Percentiles rank a stretch among this genome's conserved stretches.
Conservation (phyloP, 2,113 vertebrate species). For the Alces alces region DNA sequence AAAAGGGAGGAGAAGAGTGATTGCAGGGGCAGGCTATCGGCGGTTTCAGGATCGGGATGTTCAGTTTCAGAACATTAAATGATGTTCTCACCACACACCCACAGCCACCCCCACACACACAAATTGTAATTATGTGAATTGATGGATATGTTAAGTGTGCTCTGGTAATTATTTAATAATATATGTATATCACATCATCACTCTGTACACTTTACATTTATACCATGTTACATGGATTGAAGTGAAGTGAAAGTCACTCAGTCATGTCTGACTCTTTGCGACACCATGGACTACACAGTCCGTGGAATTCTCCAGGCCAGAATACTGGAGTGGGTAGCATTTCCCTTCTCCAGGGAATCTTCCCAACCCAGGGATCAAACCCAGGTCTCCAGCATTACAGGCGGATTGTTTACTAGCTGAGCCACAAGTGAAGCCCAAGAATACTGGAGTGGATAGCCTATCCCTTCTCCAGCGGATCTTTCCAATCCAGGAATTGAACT, state of each 20-base stretch:
- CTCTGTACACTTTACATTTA: background rate
- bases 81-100: background rate
- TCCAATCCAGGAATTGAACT: background rate
- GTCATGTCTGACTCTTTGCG: rapidly evolving
- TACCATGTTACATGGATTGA: background rate
- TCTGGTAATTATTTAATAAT: background rate
- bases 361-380: background rate
- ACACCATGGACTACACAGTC: background rate
- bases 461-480: background rate
- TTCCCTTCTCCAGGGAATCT: background rate
- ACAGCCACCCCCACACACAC: background rate
- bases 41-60: too few relatives aligned
- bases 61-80: background rate
- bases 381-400: background rate
- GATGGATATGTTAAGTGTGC: background rate
- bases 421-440: background rate
- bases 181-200: background rate
- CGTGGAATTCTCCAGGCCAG: background rate
- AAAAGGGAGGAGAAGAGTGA: background rate
- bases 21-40: background rate
- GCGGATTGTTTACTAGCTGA: rapidly evolving
- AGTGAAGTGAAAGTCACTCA: background rate
- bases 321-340: background rate
- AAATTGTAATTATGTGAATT: background rate
- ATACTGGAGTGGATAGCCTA: background rate